phyloP scores from a whole-genome alignment of 1,140 invertebrate species.

The Calephelis nemesis region DNA sequence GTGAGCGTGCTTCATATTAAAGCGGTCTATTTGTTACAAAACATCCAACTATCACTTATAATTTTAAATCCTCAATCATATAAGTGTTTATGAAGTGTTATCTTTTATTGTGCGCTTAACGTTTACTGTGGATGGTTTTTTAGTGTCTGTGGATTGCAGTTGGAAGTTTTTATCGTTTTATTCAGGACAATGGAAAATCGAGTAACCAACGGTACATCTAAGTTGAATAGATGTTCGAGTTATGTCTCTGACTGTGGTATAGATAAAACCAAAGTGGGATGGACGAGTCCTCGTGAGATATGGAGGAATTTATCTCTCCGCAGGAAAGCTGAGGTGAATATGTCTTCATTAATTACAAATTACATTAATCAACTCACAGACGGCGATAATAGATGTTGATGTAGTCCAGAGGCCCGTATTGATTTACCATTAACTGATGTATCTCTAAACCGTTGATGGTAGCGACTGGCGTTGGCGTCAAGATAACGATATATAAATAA shows the following conservation, averaged over 20 bases:
- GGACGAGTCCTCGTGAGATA: conserved; percentile 70
- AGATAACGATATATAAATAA: conserved; percentile 38
- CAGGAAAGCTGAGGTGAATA: conserved; percentile 70
- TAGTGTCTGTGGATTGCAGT: background rate
- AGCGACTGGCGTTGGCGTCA: conserved; percentile 39
- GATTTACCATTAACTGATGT: conserved; percentile 36
- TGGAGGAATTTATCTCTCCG: conserved; percentile 72
- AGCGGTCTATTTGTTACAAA: conserved; percentile 54
- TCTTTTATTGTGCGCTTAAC: background rate
- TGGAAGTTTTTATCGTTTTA: conserved; percentile 23
- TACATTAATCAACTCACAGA: conserved; percentile 5
- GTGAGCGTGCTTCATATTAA: conserved; percentile 70
- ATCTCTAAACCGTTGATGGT: conserved; percentile 25
- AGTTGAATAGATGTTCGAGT: conserved; percentile 64
- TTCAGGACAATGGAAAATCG: conserved; percentile 59
- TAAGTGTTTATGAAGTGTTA: conserved; percentile 22
- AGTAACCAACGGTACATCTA: conserved; percentile 52
- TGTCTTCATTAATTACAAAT: conserved; percentile 15
- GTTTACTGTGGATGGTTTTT: background rate
- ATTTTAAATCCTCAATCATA: conserved; percentile 1
- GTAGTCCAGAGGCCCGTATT: conserved; percentile 28
- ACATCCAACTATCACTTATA: conserved; percentile 19
- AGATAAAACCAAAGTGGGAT: conserved; percentile 68
- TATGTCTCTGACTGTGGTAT: conserved; percentile 60
- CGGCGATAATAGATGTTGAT: conserved; percentile 11